phyloP scores from a whole-genome alignment of 2,888 invertebrate species.

The Pollenia amentaria region DNA sequence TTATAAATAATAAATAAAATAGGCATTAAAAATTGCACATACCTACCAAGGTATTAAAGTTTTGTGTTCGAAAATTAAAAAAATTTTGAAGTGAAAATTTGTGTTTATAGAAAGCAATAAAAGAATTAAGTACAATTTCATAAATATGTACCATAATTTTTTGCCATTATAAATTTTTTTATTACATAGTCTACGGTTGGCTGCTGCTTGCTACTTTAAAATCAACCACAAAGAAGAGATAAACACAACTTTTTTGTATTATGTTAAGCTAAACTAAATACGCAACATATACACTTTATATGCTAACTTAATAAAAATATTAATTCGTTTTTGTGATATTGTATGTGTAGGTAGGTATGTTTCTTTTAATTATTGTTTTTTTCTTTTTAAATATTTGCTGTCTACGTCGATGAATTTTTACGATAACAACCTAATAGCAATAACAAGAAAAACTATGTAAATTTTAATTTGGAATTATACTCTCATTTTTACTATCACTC shows the following conservation, averaged over 20 bases:
- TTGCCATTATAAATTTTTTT: conserved; percentile 68
- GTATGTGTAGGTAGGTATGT: conserved; percentile 26
- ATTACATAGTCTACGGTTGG: conserved; percentile 67
- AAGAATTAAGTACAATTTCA: background rate
- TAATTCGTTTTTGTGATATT: conserved; percentile 28
- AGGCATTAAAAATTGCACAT: no score
- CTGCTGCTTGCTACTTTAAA: conserved; percentile 42
- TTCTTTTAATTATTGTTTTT: background rate
- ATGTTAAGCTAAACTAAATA: conserved; percentile 32
- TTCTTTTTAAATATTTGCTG: conserved; percentile 28
- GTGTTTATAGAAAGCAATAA: no score
- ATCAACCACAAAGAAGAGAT: conserved; percentile 21
- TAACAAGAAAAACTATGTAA: conserved; percentile 34
- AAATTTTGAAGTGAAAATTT: no score
- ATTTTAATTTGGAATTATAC: conserved; percentile 21
- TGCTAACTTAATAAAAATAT: conserved; percentile 19
- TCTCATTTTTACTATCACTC: conserved; percentile 9
- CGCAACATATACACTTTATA: conserved; percentile 11
- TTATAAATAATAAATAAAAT: background rate
- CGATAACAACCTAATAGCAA: conserved; percentile 43
- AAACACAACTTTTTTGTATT: conserved; percentile 38
- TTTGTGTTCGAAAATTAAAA: no score
- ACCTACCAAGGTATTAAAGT: no score
- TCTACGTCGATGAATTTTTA: conserved; percentile 42
- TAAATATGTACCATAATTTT: conserved; percentile 32